Conservation (phyloP, 1,140 invertebrate genomes). For the Argopecten irradians region DNA sequence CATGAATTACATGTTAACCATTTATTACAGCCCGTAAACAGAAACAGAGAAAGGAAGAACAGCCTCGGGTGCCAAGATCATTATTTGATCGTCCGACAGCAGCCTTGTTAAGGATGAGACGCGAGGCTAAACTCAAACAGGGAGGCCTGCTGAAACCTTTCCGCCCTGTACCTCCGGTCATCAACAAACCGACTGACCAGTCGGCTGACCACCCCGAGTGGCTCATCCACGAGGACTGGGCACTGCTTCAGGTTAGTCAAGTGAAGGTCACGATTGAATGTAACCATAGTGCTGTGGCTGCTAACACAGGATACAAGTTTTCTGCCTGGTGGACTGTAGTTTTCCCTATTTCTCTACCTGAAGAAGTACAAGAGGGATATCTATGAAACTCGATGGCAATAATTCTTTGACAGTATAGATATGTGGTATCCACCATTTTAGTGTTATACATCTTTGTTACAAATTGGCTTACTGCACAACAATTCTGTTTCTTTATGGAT, state of each 20-base stretch:
- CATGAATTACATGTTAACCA: no score
- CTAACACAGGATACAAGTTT: background rate
- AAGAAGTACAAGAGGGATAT: no score
- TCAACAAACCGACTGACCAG: constrained; percentile 67
- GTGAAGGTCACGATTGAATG: background rate
- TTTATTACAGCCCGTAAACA: constrained; percentile 73
- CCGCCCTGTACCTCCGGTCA: constrained; percentile 78
- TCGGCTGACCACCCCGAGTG: constrained; percentile 84
- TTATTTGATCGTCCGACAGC: constrained; percentile 91
- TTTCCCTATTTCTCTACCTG: no score
- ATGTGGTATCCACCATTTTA: no score
- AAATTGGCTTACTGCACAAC: no score
- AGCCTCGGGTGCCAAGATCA: constrained; percentile 87
- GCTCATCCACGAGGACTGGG: constrained; percentile 93
- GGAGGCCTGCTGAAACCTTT: constrained; percentile 65
- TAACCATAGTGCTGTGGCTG: background rate
- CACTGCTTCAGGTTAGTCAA: constrained; percentile 82
- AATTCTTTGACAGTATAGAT: no score
- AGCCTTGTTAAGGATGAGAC: constrained; percentile 85
- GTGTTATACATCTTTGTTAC: no score
- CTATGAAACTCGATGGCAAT: no score
- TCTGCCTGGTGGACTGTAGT: no score
- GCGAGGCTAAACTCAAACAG: constrained; percentile 85
- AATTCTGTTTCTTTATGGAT: no score
- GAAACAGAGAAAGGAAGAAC: constrained; percentile 84